A percentile compares a stretch with the other conserved stretches of the same genome.
phyloP scores from a whole-genome alignment of 1,140 invertebrate species.

The Lanistes nyassanus region DNA sequence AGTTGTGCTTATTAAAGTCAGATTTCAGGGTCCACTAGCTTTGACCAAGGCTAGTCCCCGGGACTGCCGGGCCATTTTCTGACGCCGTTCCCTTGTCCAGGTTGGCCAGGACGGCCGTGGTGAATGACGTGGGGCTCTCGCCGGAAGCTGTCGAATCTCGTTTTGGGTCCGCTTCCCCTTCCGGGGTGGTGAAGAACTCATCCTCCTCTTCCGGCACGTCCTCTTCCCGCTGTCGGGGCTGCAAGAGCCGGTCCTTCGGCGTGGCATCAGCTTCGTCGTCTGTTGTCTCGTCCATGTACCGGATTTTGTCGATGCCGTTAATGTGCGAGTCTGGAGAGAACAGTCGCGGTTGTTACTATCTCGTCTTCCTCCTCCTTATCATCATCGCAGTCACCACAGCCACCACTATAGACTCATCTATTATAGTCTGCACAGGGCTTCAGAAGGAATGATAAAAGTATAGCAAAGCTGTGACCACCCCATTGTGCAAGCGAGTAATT shows the following conservation, averaged over 20 bases:
- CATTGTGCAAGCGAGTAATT: no score
- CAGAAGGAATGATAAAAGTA: no score
- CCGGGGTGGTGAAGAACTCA: not conserved
- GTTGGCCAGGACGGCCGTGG: constrained; percentile 20
- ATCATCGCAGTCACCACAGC: not conserved
- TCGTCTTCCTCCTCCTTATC: not conserved
- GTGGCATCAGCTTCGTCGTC: constrained; percentile 25
- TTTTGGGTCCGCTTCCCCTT: constrained; percentile 3
- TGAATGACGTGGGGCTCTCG: constrained; percentile 14
- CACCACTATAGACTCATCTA: not conserved
- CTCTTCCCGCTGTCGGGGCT: not conserved
- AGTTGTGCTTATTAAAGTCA: no score
- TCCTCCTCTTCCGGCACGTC: constrained; percentile 23
- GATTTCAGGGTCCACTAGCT: no score
- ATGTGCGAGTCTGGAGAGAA: constrained; percentile 26
- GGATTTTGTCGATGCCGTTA: constrained; percentile 31
- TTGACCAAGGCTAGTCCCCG: not conserved
- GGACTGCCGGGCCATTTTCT: not conserved
- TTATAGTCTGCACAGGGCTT: no score
- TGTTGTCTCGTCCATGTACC: constrained; percentile 31
- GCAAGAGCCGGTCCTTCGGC: constrained; percentile 16
- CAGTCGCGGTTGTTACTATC: not conserved
- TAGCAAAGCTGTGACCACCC: no score
- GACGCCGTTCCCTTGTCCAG: constrained; percentile 5
- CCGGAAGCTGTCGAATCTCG: not conserved